phyloP scores from a whole-genome alignment of 2,888 invertebrate species.

The Stenotaenia linearis region DNA sequence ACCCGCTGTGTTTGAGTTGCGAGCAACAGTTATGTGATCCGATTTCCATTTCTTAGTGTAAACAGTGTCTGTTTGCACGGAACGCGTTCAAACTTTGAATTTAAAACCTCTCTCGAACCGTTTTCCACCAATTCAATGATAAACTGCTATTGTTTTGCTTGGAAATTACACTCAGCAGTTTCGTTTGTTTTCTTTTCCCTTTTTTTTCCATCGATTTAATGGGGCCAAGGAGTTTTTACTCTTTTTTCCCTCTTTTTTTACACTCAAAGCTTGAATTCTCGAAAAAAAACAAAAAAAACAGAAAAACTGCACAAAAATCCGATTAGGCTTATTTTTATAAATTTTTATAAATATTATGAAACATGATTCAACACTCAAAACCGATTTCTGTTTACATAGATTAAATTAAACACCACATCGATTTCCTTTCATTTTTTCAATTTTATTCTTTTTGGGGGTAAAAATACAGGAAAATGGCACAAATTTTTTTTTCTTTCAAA shows the following conservation, averaged over 20 bases:
- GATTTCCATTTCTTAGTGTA: background rate
- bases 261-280: too few relatives aligned
- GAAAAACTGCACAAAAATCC: background rate
- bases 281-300: too few relatives aligned
- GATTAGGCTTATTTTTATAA: background rate
- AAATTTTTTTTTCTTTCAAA: too few relatives aligned
- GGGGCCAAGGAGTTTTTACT: background rate
- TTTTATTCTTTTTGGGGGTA: too few relatives aligned
- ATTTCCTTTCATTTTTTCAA: too few relatives aligned
- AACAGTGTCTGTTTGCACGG: background rate
- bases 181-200: background rate
- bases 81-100: background rate
- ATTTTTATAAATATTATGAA: too few relatives aligned
- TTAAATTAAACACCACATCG: too few relatives aligned
- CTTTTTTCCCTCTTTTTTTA: background rate
- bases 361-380: too few relatives aligned
- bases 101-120: background rate
- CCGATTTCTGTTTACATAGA: too few relatives aligned
- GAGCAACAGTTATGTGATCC: background rate
- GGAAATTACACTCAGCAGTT: background rate
- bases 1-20: background rate
- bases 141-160: too few relatives aligned
- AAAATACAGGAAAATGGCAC: too few relatives aligned
- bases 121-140: background rate
- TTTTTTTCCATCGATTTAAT: background rate